phyloP scores from a whole-genome alignment of 2,113 vertebrate genomes.

The Phainopepla nitens region DNA sequence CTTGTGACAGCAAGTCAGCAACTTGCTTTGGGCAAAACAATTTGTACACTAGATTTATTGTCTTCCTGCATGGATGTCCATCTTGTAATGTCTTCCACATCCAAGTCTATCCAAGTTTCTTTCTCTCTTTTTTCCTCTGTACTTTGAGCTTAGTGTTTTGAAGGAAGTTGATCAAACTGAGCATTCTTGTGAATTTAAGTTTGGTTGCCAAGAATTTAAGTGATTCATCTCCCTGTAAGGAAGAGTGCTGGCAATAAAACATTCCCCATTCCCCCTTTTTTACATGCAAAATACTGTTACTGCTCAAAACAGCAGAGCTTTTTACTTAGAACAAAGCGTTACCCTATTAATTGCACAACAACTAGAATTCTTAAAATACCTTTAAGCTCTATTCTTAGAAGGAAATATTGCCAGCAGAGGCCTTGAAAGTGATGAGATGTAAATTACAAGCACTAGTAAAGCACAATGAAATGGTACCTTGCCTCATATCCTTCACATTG shows the following conservation, averaged over 20 bases:
- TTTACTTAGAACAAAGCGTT: constrained; percentile 31
- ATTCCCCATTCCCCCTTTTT: not conserved
- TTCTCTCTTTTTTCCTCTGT: not conserved
- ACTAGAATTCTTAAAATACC: constrained; percentile 55
- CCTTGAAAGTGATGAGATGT: not conserved
- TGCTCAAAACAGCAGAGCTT: constrained; percentile 44
- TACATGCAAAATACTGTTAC: constrained; percentile 41
- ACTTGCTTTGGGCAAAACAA: constrained; percentile 21
- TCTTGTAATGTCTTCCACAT: constrained; percentile 23
- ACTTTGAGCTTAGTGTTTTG: constrained; percentile 45
- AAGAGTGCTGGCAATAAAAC: constrained; percentile 46
- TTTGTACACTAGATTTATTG: constrained; percentile 12
- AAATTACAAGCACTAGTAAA: not conserved
- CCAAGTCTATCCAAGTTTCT: not conserved
- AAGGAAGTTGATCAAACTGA: constrained; percentile 63
- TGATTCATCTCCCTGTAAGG: constrained; percentile 59
- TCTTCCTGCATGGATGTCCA: constrained; percentile 33
- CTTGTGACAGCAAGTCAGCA: not conserved
- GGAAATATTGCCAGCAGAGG: constrained; percentile 13
- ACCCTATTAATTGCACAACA: constrained; percentile 29
- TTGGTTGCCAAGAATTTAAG: constrained; percentile 62
- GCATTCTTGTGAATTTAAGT: constrained; percentile 58
- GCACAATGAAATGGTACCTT: not conserved
- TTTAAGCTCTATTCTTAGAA: constrained; percentile 40
- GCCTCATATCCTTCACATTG: not conserved